These are phyloP conservation scores for Monopis laevigella DNA, from an alignment of 2,888 invertebrate species.

Conservation along the genomic window DNA sequence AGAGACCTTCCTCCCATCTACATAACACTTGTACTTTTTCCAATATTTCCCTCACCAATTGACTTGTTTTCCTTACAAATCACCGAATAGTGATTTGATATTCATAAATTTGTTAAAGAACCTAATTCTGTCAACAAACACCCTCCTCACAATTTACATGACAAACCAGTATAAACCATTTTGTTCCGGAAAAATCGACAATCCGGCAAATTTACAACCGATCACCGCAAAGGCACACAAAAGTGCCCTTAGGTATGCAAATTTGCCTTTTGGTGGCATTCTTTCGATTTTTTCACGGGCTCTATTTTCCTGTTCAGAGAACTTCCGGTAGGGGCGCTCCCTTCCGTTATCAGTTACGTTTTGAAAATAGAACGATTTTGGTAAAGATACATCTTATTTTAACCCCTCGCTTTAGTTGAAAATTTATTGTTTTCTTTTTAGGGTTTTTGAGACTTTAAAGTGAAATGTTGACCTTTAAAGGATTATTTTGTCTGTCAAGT, in stretches of 20 bases:
- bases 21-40: too few relatives aligned
- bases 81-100: too few relatives aligned
- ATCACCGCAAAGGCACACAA: slow-evolving; percentile 50
- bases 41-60: too few relatives aligned
- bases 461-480: too few relatives aligned
- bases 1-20: too few relatives aligned
- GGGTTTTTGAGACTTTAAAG: not conserved
- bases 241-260: slow-evolving; percentile 62
- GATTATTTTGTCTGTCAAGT: too few relatives aligned
- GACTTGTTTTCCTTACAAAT: too few relatives aligned
- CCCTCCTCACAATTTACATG: slow-evolving; percentile 4
- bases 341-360: slow-evolving; percentile 39
- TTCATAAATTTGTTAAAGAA: not conserved
- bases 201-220: slow-evolving; percentile 62
- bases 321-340: slow-evolving; percentile 48
- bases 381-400: slow-evolving; percentile 41
- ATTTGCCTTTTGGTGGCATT: slow-evolving; percentile 47
- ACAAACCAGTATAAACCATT: slow-evolving; percentile 12
- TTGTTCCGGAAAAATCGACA: slow-evolving; percentile 44
- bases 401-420: slow-evolving; percentile 32
- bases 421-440: not conserved
- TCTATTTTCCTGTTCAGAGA: slow-evolving; percentile 61
- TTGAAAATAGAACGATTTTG: slow-evolving; percentile 20
- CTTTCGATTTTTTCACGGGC: slow-evolving; percentile 25
- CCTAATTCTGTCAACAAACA: not conserved